These are phyloP conservation scores for Pasiphila rectangulata DNA, from an alignment of 2,888 invertebrate genomes.

Conservation along the genomic window DNA sequence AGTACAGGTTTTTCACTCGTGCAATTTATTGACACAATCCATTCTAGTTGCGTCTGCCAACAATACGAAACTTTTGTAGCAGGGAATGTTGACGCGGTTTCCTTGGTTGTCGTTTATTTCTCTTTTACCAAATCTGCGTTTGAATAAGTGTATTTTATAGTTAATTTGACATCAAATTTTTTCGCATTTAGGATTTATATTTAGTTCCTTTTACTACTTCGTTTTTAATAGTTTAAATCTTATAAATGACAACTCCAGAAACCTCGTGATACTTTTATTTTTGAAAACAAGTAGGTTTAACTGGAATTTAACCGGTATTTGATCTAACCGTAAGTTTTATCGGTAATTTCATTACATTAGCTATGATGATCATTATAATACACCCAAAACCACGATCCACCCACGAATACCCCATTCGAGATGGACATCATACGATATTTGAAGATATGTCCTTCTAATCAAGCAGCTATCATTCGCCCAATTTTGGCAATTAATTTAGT, in stretches of 20 bases:
- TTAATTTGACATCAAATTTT: too few species aligned
- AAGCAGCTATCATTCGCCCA: conserved; percentile 19
- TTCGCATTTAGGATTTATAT: too few species aligned
- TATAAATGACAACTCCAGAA: too few species aligned
- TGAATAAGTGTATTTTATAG: too few species aligned
- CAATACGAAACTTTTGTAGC: conserved; percentile 17
- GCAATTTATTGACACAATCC: conserved; percentile 51
- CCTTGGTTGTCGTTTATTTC: too few species aligned
- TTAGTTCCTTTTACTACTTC: neutral
- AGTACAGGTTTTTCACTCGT: conserved; percentile 29
- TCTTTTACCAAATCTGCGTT: too few species aligned
- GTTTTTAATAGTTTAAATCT: neutral
- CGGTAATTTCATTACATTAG: conserved; percentile 24
- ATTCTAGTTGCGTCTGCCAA: conserved; percentile 23
- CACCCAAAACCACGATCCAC: too few species aligned
- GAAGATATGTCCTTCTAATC: conserved; percentile 40
- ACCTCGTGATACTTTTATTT: too few species aligned
- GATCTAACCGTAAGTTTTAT: conserved; percentile 1
- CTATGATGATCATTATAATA: too few species aligned
- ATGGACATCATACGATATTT: conserved; percentile 39
- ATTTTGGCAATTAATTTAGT: conserved; percentile 8
- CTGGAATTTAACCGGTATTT: neutral
- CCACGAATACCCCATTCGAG: too few species aligned
- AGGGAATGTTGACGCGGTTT: conserved; percentile 4
- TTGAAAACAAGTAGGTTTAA: neutral